Base-by-base conservation (phyloP, 1,140 invertebrate genomes). In the Drosophila ambigua region DNA sequence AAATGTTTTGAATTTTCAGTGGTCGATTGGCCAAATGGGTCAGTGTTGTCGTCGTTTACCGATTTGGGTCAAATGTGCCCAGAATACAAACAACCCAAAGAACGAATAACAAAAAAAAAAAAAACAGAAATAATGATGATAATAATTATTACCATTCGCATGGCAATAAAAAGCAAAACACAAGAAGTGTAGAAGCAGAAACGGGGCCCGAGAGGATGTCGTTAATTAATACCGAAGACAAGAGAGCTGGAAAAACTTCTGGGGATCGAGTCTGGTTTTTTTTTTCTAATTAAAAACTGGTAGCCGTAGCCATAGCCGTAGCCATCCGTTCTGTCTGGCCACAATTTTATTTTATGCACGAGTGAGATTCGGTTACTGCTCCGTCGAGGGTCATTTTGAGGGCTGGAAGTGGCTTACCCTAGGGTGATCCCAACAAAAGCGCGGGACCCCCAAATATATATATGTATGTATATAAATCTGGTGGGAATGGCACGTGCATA, bases 1-100 rank as follows among this genome's bases (percentile, higher is more conserved):
- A 79, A 23, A 62, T 55, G 58, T 28, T 43, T 63, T 52, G 63
- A 63, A 43, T 35, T 64, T 43, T 63, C 45, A 24, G 35, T 31
- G 31, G 35, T 45, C 43, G 26, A 52, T 50, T 46, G 39, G 35
- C 62, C 16, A 87, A 85, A 82, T 87, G 75, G 82, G 83, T 87
- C 82, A 87, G 59, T 82, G 66, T 52, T 87, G 78, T 72, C 73
- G 52, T 69, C 64, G 48, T 66, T 69, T 53, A 63, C 55, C 45
- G 79, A 88, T 76, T 88, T 88, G 82, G 82, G 83, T 87, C 82
- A 82, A 79, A 68, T 88, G 83, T 82, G 82, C 66, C 75, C 51
- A 62, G 83, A 66, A 82, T 87, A 72, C 61, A 87, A 82, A 49
- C 65, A 69, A 69, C 5, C 26, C 20, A 55, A 31, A 58, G 52